phyloP scores from a whole-genome alignment of 2,888 invertebrate species.

The Byasa hedistus region DNA sequence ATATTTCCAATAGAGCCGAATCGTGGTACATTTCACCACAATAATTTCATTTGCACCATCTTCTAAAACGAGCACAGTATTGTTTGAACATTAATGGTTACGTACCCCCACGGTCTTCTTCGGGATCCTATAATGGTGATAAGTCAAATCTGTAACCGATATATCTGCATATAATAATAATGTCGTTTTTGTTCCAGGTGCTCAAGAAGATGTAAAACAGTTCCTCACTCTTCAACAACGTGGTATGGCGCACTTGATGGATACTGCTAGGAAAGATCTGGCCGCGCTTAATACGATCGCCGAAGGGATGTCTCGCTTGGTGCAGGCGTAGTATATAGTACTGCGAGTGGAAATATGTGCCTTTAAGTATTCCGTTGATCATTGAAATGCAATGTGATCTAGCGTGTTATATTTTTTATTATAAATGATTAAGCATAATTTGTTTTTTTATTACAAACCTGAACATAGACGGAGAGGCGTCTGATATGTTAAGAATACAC shows the following conservation, averaged over 20 bases:
- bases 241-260: constrained; percentile 91
- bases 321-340: constrained; percentile 50
- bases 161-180: no score
- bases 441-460: no score
- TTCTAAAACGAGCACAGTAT: no score
- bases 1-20: no score
- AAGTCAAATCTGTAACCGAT: no score
- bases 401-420: constrained; percentile 6
- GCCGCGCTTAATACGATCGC: constrained; percentile 88
- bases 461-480: no score
- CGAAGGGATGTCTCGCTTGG: constrained; percentile 85
- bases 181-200: constrained; percentile 54
- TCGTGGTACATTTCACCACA: no score
- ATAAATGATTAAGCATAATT: not conserved
- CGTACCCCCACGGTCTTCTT: no score
- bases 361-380: not conserved
- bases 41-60: no score
- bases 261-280: constrained; percentile 89
- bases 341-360: not conserved
- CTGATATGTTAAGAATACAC: no score
- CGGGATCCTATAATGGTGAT: no score
- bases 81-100: no score
- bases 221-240: constrained; percentile 93
- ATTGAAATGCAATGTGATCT: not conserved
- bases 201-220: constrained; percentile 86